Percentiles rank a stretch among this genome's conserved stretches.
These are phyloP conservation scores for Dascillus cervinus DNA, from an alignment of 2,888 invertebrate species.

Conservation along the genomic window DNA sequence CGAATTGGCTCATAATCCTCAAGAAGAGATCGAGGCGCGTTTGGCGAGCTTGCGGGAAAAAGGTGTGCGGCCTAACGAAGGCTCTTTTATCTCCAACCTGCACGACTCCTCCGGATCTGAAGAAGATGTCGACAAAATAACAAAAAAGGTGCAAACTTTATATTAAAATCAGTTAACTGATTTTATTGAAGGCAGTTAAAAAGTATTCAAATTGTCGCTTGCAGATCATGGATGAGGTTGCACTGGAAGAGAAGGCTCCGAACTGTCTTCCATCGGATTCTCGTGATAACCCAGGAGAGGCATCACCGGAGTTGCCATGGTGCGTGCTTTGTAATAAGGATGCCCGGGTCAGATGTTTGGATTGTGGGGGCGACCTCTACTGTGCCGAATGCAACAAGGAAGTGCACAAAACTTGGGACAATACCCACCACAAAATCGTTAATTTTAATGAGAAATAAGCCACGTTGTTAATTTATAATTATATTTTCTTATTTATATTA, in stretches of 20 bases:
- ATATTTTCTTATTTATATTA: no score
- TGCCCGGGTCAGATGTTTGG: conserved; percentile 63
- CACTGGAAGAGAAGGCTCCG: conserved; percentile 40
- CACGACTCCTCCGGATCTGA: conserved; percentile 36
- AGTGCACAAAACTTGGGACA: conserved; percentile 48
- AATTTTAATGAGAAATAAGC: conserved; percentile 26
- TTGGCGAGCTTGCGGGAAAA: conserved; percentile 47
- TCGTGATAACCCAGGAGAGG: conserved; percentile 9
- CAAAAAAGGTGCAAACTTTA: conserved; percentile 37
- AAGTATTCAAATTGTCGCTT: background rate
- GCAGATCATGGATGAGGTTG: conserved; percentile 44
- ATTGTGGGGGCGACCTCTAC: conserved; percentile 74
- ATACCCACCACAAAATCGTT: conserved; percentile 36
- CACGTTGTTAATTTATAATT: conserved; percentile 3
- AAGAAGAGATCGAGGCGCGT: conserved; percentile 48
- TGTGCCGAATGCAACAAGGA: conserved; percentile 68
- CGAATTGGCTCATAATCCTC: conserved; percentile 41
- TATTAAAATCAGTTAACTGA: no score
- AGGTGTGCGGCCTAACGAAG: conserved; percentile 37
- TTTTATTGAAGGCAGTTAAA: conserved; percentile 1
- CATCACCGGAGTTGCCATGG: conserved; percentile 59
- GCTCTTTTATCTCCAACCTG: conserved; percentile 33
- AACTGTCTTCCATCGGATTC: conserved; percentile 2
- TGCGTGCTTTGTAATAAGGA: conserved; percentile 83
- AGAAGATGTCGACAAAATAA: conserved; percentile 38